Evolutionary conservation across 2,113 vertebrate species (phyloP), one percentile per base, ranked within the genome.

Genomic region (Physeter macrocephalus): DNA sequence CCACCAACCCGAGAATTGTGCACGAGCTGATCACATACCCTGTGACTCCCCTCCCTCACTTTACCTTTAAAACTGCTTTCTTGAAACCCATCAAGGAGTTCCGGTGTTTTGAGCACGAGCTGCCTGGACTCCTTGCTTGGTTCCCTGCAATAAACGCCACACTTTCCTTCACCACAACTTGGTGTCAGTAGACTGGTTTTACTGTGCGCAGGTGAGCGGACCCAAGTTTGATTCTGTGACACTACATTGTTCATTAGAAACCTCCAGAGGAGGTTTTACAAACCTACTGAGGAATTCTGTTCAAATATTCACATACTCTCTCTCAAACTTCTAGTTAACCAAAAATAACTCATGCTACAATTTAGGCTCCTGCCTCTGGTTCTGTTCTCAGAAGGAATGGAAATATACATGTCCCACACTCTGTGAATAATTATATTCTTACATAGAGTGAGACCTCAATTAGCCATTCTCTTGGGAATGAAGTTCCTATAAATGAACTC

Each of bases 391-490:
- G 84, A 90, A 93, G 71, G 52, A 89, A 97, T 43, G 23, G 59
- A 90, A 95, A 93, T 88, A 90, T 41, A 93, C 41, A 84, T 54
- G 62, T 75, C 31, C 21, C n/a, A 31, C 52, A 71, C 36, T 62
- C 61, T 61, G 39, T 94, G 93, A 97, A 95, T 90, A 97, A 97
- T 88, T 96, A 43, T 77, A 77, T 36, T 90, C 49, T 95, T 82
- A 89, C 77, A 71, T 8, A 77, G 77, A 85, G 34, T 54, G 66
- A 92, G 41, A 82, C 74, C 72, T 90, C 75, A 93, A 78, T 96
- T 85, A 96, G 62, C 41, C 34, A 80, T 89, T 91, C 74, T 97
- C 72, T 62, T 97, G 62, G 78, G 93, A 93, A 94, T 86, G 39
- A 88, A 96, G n/a, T 93, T 87, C 64, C 78, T 80, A 84, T 36